Conservation (phyloP, 2,888 invertebrate species). For the Papilio elwesi region DNA sequence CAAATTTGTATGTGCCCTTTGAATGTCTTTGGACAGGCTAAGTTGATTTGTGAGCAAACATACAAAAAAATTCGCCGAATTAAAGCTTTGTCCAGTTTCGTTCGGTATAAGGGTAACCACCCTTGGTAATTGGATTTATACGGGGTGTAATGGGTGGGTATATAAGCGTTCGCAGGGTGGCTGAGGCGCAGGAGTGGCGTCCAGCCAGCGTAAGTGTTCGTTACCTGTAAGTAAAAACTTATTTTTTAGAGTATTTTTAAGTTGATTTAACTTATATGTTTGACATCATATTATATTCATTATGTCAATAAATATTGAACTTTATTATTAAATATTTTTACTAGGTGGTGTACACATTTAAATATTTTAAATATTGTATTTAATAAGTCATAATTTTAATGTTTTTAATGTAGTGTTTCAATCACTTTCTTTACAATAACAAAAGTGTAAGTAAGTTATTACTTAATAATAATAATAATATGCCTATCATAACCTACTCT, state of each 20-base stretch:
- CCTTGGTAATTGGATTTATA: conserved; percentile 61
- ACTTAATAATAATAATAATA: too few relatives aligned
- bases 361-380: too few relatives aligned
- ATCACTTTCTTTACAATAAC: too few relatives aligned
- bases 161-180: conserved; percentile 56
- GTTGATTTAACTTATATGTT: conserved; percentile 29
- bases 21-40: conserved; percentile 4
- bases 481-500: too few relatives aligned
- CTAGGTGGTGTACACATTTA: too few relatives aligned
- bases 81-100: conserved; percentile 52
- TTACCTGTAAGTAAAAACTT: conserved; percentile 59
- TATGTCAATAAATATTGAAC: too few relatives aligned
- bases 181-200: conserved; percentile 68
- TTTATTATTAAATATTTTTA: too few relatives aligned
- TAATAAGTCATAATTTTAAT: too few relatives aligned
- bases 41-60: conserved; percentile 44
- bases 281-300: too few relatives aligned
- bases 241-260: conserved; percentile 35
- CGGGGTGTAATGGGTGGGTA: conserved; percentile 55
- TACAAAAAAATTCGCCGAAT: conserved; percentile 36
- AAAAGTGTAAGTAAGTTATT: too few relatives aligned
- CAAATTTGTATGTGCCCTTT: neutral
- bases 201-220: conserved; percentile 67
- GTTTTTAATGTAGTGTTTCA: too few relatives aligned
- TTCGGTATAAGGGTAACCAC: conserved; percentile 42